Evolutionary conservation across 1,140 invertebrate species (phyloP).

Genomic region (Battus philenor): DNA sequence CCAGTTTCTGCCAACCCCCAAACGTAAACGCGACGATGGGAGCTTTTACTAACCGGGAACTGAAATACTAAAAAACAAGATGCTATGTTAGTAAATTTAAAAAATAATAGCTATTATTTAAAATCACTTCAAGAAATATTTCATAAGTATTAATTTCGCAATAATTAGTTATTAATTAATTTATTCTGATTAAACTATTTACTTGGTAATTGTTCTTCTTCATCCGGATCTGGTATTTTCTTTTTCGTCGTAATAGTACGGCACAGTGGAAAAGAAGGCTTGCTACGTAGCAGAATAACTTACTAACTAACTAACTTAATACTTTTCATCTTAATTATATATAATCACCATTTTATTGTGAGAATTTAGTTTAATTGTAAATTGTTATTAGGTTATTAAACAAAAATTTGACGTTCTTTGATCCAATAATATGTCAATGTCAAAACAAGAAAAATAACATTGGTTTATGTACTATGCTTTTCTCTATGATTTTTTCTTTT

Average conservation of each 20-base stretch:
- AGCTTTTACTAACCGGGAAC: conserved; percentile 60
- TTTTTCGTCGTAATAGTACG: conserved; percentile 53
- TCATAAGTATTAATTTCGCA: no score
- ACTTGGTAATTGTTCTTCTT: conserved; percentile 61
- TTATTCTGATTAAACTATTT: no score
- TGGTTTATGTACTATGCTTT: no score
- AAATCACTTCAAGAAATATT: conserved; percentile 13
- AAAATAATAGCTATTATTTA: not conserved
- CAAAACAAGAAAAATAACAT: no score
- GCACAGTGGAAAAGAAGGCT: conserved; percentile 20
- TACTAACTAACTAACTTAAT: no score
- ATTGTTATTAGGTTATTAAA: no score
- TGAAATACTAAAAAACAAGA: conserved; percentile 54
- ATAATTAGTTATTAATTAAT: no score
- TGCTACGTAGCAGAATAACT: conserved; percentile 27
- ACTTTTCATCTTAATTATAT: conserved; percentile 35
- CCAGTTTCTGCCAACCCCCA: conserved; percentile 87
- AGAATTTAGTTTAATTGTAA: not conserved
- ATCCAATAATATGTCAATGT: no score
- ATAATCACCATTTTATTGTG: conserved; percentile 1
- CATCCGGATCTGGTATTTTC: conserved; percentile 51
- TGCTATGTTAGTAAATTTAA: not conserved
- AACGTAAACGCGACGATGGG: conserved; percentile 79
- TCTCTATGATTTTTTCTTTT: no score
- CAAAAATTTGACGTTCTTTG: no score